Base-by-base conservation (phyloP, 2,888 invertebrate species). In the Andrena bicolor region DNA sequence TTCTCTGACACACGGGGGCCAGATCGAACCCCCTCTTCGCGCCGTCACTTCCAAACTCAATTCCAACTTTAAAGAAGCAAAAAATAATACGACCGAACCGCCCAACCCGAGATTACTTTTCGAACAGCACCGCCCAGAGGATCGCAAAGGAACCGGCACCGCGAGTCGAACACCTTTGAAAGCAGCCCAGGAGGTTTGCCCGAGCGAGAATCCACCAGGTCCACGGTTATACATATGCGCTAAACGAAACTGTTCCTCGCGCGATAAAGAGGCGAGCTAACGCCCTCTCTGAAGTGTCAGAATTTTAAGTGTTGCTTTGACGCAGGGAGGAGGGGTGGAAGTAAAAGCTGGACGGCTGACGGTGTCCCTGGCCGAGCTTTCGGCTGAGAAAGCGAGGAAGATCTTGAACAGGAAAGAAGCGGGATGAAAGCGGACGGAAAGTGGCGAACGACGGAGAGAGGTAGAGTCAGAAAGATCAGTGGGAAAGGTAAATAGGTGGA, bases 251-350 rank as follows among this genome's bases (percentile, higher is more conserved):
- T 77, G 65, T 70, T 63, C 60, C 23, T 35, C 76, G 76, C 7
- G 81, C 80, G 81, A 88, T 84, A 82, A 88, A 87, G 88, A 81
- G 80, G 63, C 66, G 77, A 83, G 64, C 85, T 51, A 68, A 56
- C 65, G 80, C 20, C 49, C 78, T 80, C 71, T 87, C 69, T 78
- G 56, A 80, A 84, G 79, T 78, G 89, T 89, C 85, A 83, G 85
- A 80, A 85, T 80, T 87, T 86, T 74, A 86, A 87, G 80, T 79
- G 83, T 85, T 69, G 80, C 88, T 85, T 88, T 86, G 85, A 86
- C 86, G 35, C 72, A n/a, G 71, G 20, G 53, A n/a, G 13, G 35
- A 2, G 3, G 41, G 1, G 41, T 48, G 69, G 49, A 49, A 75
- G 85, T 83, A 78, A 86, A 86, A 88, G 75, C 41, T 41, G 41